Evolutionary conservation across 35 echinoderm and acorn worm species (phyloP).

Genomic region (Chiridota heheva): DNA sequence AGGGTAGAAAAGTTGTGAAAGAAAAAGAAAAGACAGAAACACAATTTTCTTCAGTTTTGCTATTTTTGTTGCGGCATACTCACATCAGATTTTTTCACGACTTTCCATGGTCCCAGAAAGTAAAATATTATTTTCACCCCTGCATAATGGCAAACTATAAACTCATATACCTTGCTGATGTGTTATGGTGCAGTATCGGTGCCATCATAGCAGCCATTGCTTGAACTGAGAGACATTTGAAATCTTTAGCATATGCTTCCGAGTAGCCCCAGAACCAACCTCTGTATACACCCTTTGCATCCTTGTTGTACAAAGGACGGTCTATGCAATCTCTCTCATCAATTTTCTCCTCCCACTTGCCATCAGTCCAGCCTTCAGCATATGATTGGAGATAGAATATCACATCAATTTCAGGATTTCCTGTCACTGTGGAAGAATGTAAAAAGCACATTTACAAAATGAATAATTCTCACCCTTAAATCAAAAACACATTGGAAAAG

Average conservation of each 20-base stretch:
- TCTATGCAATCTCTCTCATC: constrained; percentile 93
- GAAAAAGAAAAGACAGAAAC: too few relatives aligned
- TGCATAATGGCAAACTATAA: too few relatives aligned
- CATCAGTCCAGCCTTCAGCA: constrained; percentile 93
- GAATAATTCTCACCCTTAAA: too few relatives aligned
- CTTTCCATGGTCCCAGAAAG: too few relatives aligned
- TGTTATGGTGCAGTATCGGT: constrained; percentile 70
- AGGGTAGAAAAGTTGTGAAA: too few relatives aligned
- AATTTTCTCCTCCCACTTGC: constrained; percentile 94
- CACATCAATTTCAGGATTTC: constrained; percentile 76
- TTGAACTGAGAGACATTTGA: constrained; percentile 95
- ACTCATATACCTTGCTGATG: constrained; percentile 61
- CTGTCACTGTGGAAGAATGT: constrained; percentile 49
- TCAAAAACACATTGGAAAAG: too few relatives aligned
- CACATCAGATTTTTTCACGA: too few relatives aligned
- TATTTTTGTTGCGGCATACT: too few relatives aligned
- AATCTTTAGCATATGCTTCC: constrained; percentile 75
- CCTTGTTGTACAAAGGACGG: constrained; percentile 51
- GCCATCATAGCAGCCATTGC: constrained; percentile 64
- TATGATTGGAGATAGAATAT: constrained; percentile 81
- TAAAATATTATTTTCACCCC: too few relatives aligned
- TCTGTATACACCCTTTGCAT: constrained; percentile 55
- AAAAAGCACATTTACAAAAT: too few relatives aligned
- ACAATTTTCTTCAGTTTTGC: too few relatives aligned
- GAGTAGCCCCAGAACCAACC: constrained; percentile 95